Evolutionary conservation across 2,113 vertebrate genomes (phyloP).

Genomic region (Cochlearius cochlearius): DNA sequence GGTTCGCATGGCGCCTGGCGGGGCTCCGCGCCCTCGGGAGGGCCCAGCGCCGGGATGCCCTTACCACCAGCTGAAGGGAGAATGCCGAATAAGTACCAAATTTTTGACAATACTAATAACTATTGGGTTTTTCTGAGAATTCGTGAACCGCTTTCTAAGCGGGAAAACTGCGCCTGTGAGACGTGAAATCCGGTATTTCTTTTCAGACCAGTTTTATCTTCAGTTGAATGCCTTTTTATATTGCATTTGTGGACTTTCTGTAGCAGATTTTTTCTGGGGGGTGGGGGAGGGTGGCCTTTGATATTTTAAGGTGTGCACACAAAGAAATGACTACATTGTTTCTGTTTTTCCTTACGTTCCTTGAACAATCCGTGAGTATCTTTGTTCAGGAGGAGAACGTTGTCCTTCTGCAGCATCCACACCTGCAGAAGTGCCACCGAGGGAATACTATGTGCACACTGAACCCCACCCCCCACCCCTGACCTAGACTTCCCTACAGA

Average conservation of each 20-base stretch:
- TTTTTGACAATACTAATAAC: neutral
- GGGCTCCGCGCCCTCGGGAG: neutral
- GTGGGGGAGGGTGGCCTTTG: neutral
- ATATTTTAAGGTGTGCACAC: neutral
- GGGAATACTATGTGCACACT: neutral
- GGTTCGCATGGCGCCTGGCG: neutral
- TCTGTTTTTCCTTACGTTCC: neutral
- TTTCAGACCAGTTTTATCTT: neutral
- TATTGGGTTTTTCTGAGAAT: neutral
- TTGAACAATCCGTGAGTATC: neutral
- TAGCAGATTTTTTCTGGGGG: neutral
- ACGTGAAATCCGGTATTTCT: neutral
- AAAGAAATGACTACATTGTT: neutral
- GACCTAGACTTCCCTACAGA: neutral
- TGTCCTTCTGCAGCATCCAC: neutral
- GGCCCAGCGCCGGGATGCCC: neutral
- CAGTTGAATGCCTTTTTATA: neutral
- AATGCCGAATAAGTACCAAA: neutral
- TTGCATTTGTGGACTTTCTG: neutral
- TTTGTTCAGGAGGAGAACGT: neutral
- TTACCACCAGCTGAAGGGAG: neutral
- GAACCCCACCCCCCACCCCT: rapidly evolving
- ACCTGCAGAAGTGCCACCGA: neutral
- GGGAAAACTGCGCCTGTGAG: neutral
- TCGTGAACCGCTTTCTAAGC: rapidly evolving